Evolutionary conservation across 2,797 vertebrate genomes (phyloP), one percentile per base, ranked within the genome.

Genomic region (Falco berigora): DNA sequence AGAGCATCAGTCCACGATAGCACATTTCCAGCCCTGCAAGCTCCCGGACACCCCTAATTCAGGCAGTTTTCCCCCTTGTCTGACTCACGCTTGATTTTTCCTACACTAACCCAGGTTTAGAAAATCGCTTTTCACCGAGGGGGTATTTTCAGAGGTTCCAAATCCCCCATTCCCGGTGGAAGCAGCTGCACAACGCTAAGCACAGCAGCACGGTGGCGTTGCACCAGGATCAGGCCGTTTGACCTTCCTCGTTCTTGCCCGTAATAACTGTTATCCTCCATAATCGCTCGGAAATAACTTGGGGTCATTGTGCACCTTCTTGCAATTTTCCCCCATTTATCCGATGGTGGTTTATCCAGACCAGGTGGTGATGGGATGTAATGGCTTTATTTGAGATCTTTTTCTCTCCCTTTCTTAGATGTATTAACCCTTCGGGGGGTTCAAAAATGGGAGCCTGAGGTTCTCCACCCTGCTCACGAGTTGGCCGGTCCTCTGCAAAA

Each of bases 211-310:
- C 3, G 5, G 38, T 63, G 2, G 4, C 34, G 0, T 10, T 74
- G 61, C 27, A 4, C 53, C 30, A 7, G 67, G 81, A 92, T 63
- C 47, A 27, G 24, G 56, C 15, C 5, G 3, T 88, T 58, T 92
- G 95, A 96, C 97, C 97, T 97, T 97, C 96, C 94, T 81, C 8
- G 92, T 88, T 94, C 97, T 91, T 88, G 92, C 28, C 91, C 13
- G 1, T 96, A 94, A 97, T 97, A 94, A 64, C 96, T 44, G 95
- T 95, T 90, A 96, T 97, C 86, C 95, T 90, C 96, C 81, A 38
- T 86, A 96, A 96, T 96, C 79, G 6, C 96, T 96, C n/a, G 18
- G 93, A 96, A 97, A 97, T 94, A 55, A 90, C 88, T 85, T 15
- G 9, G 61, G 64, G 73, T 88, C 96, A 22, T 63, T 13, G 86